phyloP scores from a whole-genome alignment of 2,888 invertebrate species.

The Geophilus truncorum region DNA sequence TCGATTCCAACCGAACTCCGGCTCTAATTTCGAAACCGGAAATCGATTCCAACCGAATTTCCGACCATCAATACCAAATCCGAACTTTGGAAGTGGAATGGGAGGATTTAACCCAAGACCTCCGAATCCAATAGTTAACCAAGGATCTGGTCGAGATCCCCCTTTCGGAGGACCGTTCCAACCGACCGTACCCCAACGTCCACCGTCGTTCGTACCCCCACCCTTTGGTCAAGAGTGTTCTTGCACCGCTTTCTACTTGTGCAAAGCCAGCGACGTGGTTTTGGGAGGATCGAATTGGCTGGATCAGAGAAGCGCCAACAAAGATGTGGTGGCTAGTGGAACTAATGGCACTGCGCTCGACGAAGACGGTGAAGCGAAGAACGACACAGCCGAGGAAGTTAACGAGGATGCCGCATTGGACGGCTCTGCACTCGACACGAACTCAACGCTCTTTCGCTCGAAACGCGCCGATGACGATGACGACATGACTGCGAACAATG shows the following conservation, averaged over 20 bases:
- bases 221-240: slow-evolving; percentile 35
- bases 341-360: neutral
- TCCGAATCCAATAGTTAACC: neutral
- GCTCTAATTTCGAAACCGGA: neutral
- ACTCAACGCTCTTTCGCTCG: slow-evolving; percentile 28
- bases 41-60: neutral
- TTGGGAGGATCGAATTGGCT: slow-evolving; percentile 33
- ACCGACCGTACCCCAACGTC: neutral
- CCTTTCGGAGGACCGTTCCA: slow-evolving; percentile 17
- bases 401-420: neutral
- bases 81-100: neutral
- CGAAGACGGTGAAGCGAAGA: neutral
- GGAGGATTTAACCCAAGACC: neutral
- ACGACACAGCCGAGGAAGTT: neutral
- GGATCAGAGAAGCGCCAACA: slow-evolving; percentile 36
- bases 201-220: slow-evolving; percentile 23
- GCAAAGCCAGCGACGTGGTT: slow-evolving; percentile 39
- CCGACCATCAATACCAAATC: neutral
- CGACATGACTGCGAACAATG: neutral
- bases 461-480: slow-evolving; percentile 28
- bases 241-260: slow-evolving; percentile 39
- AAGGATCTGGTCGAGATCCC: neutral
- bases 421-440: neutral
- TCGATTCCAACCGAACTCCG: too few relatives aligned
- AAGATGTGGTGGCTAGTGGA: neutral